Evolutionary conservation across 2,888 invertebrate genomes (phyloP), one percentile per base, ranked within the genome.

Genomic region (Synanthedon myopaeformis): DNA sequence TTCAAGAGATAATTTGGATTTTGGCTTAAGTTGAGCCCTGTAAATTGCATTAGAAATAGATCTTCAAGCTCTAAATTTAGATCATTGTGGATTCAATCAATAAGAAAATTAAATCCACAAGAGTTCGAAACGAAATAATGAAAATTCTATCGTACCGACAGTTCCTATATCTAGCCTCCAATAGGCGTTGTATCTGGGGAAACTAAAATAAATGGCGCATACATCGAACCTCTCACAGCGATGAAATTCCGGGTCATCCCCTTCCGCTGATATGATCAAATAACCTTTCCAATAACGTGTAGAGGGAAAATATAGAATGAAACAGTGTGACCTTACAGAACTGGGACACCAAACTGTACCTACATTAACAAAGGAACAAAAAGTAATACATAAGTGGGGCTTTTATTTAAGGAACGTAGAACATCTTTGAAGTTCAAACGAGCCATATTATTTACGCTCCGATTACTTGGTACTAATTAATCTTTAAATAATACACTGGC

Each of bases 141-240:
- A 35, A 35, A 35, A 35, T 35, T 10, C 10, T 35, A 35, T 35
- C 6, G 35, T 35, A 10, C 35, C 10, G 35, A 10, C 10, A 35
- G 35, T 35, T 10, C 35, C 35, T 35, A 35, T 35, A 35, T 35
- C 35, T 35, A 35, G 35, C 35, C 35, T 35, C 35, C 35, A 35
- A 35, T 35, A 35, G 35, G 35, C 6, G 8, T 10, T 35, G 48
- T 14, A 45, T 45, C 35, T 35, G 23, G 17, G 71, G 74, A 73
- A 79, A 76, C 74, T 80, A 76, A 78, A 80, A 82, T 81, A 82
- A 80, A 82, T 79, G 73, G 72, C 69, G 71, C 73, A 80, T 82
- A 79, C 75, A 74, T 72, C 63, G 73, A 77, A 72, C 72, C 81
- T 80, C 73, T 80, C 73, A 73, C 64, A 63, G 63, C 76, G 79